These are phyloP conservation scores for Hoplias malabaricus DNA, from an alignment of 2,113 vertebrate genomes.

Conservation along the genomic window DNA sequence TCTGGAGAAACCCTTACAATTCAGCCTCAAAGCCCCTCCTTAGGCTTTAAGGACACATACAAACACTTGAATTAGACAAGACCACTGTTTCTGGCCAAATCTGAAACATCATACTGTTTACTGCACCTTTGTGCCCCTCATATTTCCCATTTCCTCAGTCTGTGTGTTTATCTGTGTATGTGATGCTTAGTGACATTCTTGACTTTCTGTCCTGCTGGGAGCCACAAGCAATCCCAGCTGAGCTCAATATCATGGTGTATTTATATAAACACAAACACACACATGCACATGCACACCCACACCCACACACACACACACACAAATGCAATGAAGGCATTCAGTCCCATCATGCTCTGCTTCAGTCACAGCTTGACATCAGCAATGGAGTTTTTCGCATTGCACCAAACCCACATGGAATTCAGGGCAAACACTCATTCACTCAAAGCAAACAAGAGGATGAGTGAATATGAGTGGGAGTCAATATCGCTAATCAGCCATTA, in stretches of 20 bases:
- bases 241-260: constrained; percentile 8
- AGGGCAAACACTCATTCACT: neutral
- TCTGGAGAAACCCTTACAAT: neutral
- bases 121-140: neutral
- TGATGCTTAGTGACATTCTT: constrained; percentile 1
- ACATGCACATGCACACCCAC: too few species aligned
- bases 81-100: neutral
- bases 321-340: neutral
- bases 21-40: neutral
- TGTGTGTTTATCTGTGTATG: neutral
- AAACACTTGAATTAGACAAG: constrained; percentile 7
- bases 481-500: neutral
- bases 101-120: neutral
- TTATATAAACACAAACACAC: constrained; percentile 2
- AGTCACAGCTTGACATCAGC: constrained; percentile 16
- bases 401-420: neutral
- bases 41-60: neutral
- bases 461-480: neutral
- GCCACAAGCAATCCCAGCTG: constrained; percentile 24
- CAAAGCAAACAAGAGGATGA: neutral
- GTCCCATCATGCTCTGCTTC: constrained; percentile 17
- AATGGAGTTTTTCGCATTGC: constrained; percentile 5
- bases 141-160: neutral
- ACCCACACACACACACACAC: constrained; percentile 6
- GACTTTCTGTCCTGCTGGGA: constrained; percentile 15